Evolutionary conservation across 2,797 vertebrate genomes (phyloP), one percentile per base, ranked within the genome.

Genomic region (Crenuchus spilurus): DNA sequence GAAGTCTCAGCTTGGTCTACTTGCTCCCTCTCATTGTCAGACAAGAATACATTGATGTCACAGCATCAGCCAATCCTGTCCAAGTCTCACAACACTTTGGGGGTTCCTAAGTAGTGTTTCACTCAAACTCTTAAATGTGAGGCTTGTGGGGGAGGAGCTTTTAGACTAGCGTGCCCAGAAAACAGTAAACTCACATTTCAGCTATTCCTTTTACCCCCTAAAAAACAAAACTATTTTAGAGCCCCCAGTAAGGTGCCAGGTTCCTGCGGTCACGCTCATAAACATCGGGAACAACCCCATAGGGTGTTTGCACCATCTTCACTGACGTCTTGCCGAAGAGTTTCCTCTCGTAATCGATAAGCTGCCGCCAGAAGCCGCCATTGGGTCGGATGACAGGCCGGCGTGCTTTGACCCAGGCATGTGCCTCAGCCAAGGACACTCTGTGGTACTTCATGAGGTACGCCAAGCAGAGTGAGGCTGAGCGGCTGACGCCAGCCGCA

Each of bases 371-470:
- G 93, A 99, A 99, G 84, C 97, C 97, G 0, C 96, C 95, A 0
- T 99, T 99, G 85, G 97, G 97, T 82, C 95, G 90, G 68, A 99
- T 98, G 83, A 98, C 89, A 0, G 97, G 97, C 57, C 97, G 94
- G 7, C 96, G 92, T 2, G 96, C 92, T 80, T 98, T 98, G 75
- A 99, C 95, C 97, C 97, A 98, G 90, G 94, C 95, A 68, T 98
- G 96, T 0, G 97, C 97, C 85, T 99, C 97, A 0, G 95, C 91
- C 85, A 98, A 92, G 72, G 94, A 95, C 70, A 96, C 94, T 0
- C 94, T 94, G 86, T 99, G 96, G 85, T 96, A 95, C 83, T 98
- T 98, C 97, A 98, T 98, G 88, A 99, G 95, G 91, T 98, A 99
- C 1, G 96, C 97, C 28, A 99, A 93, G 83, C 97, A 98, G 76